Base-by-base conservation (phyloP, 2,113 vertebrate genomes). In the Alligator sinensis region DNA sequence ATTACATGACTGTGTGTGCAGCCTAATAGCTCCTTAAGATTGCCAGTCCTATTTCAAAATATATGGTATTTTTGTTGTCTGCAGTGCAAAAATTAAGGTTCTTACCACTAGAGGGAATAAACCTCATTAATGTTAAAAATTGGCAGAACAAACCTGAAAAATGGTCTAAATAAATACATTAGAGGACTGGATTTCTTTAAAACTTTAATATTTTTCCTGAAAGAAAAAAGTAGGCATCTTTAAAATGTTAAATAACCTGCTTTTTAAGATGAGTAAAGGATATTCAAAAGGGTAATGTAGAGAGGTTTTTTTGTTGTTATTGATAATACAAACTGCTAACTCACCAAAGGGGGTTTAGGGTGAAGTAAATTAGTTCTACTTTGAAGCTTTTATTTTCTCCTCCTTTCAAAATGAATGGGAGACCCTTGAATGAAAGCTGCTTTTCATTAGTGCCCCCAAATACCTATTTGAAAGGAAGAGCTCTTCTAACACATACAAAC, bases 311-410 rank as follows among this genome's bases (percentile, higher is more conserved):
- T 92, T 91, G 86, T 89, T 64, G 78, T 38, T 80, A 70, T 81
- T 88, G 92, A 78, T 91, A 90, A 82, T 34, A 62, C 94, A 95
- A 68, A 66, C 91, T 89, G 61, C 66, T 22, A 95, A 97, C 96
- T 96, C 95, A 93, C 96, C 93, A 91, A 89, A 96, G 97, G 80
- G 95, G 97, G 91, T 88, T 84, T 95, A 95, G 97, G 97, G 94
- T 97, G 97, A 97, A 98, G 97, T 98, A 98, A 98, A 98, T 98
- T 96, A 98, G 97, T 98, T 97, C 93, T 95, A 97, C 98, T 98
- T 98, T 98, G 98, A 98, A 98, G 98, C 98, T 97, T 98, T 98
- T 98, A 96, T 98, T 97, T 94, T 97, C 90, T 86, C 70, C 77
- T 89, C 91, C 92, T 97, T 97, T 93, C 95, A 94, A 84, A 94